Percentiles rank a stretch among this genome's conserved stretches.
Evolutionary conservation across 2,113 vertebrate species (phyloP).

Genomic region (Pituophis catenifer): DNA sequence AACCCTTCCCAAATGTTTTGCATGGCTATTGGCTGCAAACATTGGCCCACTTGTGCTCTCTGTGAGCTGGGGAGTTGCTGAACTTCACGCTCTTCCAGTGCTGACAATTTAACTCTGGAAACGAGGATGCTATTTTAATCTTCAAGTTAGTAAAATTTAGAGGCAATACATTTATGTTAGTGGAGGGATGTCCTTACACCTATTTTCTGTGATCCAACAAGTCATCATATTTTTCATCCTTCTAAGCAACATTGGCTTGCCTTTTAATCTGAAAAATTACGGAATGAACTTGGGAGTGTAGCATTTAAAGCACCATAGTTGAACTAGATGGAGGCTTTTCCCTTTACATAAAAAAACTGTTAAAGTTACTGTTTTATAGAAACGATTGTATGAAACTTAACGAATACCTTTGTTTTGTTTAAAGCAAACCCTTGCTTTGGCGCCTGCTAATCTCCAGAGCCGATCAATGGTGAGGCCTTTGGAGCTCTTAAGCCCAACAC

Average conservation of each 20-base stretch:
- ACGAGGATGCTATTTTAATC: background rate
- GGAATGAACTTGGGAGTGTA: background rate
- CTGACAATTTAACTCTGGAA: background rate
- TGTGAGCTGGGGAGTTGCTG: background rate
- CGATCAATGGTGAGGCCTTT: conserved; percentile 78
- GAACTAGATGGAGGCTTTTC: background rate
- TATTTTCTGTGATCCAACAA: background rate
- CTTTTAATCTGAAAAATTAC: background rate
- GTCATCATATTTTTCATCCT: background rate
- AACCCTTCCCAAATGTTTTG: background rate
- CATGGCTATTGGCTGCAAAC: background rate
- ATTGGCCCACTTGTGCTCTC: background rate
- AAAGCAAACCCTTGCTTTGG: background rate
- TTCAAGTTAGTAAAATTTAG: background rate
- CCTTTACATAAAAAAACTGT: background rate
- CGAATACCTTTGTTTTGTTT: background rate
- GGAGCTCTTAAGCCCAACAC: conserved; percentile 70
- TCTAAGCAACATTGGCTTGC: background rate
- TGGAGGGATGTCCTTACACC: background rate
- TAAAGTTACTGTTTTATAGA: background rate
- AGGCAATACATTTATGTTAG: background rate
- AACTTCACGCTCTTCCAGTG: background rate
- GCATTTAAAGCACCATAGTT: too few species aligned
- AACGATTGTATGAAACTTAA: background rate
- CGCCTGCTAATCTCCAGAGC: conserved; percentile 58